These are phyloP conservation scores for Micoletzkya japonica DNA, from an alignment of 2,888 invertebrate species.

Conservation along the genomic window DNA sequence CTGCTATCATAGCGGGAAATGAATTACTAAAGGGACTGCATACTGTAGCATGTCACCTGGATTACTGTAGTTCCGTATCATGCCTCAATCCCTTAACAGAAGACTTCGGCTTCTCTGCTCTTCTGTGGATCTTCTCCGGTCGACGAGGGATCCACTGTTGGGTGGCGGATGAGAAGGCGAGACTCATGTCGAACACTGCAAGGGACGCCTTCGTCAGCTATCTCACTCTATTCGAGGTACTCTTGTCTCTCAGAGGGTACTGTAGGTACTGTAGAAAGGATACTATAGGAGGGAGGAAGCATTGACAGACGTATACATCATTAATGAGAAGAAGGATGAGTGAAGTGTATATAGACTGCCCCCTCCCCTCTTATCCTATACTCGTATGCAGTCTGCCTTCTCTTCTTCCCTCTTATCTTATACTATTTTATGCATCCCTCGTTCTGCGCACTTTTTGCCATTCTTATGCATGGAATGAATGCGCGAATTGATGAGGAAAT, in stretches of 20 bases:
- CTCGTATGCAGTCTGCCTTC: no score
- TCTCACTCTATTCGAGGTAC: slow-evolving; percentile 71
- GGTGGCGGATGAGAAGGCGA: slow-evolving; percentile 87
- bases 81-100: slow-evolving; percentile 74
- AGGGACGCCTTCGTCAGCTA: slow-evolving; percentile 87
- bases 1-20: no score
- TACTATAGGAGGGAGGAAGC: not conserved
- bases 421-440: no score
- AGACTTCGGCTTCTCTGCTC: slow-evolving; percentile 90
- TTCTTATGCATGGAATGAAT: not conserved
- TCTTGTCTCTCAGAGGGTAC: not conserved
- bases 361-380: no score
- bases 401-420: no score
- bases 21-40: not conserved
- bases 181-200: slow-evolving; percentile 76
- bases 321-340: no score
- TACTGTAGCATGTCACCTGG: not conserved
- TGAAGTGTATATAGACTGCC: no score
- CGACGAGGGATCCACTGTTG: slow-evolving; percentile 97
- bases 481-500: slow-evolving; percentile 6
- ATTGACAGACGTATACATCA: no score
- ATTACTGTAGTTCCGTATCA: not conserved
- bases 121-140: slow-evolving; percentile 97
- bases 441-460: no score
- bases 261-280: not conserved